Conservation (phyloP, 2,113 vertebrate species). For the Chaetops frenatus region DNA sequence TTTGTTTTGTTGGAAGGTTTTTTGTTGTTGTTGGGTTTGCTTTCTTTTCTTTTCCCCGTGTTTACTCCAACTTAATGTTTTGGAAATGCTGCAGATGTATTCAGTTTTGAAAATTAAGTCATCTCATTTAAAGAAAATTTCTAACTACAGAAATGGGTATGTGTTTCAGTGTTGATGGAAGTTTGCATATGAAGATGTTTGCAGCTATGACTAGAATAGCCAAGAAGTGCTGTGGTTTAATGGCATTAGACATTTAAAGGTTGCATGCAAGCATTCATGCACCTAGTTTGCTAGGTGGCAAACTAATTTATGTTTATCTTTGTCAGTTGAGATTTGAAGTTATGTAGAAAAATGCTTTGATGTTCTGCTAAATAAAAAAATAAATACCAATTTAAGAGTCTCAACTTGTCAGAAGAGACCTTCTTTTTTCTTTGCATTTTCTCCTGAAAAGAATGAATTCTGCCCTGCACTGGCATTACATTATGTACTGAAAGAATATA, state of each 20-base stretch:
- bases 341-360: neutral
- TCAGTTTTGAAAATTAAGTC: neutral
- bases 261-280: neutral
- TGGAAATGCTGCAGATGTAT: neutral
- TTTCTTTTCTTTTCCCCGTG: neutral
- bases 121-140: neutral
- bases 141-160: neutral
- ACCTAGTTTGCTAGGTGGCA: neutral
- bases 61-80: neutral
- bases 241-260: neutral
- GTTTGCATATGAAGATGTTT: neutral
- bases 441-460: neutral
- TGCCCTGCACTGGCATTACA: neutral
- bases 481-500: neutral
- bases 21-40: neutral
- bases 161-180: neutral
- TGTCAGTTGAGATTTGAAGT: neutral
- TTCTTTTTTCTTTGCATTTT: neutral
- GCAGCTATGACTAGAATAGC: neutral
- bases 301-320: neutral
- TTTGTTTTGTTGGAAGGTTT: neutral
- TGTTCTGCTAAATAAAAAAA: neutral
- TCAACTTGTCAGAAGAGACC: neutral
- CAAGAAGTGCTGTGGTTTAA: neutral
- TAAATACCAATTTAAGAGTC: neutral